phyloP scores from a whole-genome alignment of 2,113 vertebrate genomes.

The Nerophis ophidion region DNA sequence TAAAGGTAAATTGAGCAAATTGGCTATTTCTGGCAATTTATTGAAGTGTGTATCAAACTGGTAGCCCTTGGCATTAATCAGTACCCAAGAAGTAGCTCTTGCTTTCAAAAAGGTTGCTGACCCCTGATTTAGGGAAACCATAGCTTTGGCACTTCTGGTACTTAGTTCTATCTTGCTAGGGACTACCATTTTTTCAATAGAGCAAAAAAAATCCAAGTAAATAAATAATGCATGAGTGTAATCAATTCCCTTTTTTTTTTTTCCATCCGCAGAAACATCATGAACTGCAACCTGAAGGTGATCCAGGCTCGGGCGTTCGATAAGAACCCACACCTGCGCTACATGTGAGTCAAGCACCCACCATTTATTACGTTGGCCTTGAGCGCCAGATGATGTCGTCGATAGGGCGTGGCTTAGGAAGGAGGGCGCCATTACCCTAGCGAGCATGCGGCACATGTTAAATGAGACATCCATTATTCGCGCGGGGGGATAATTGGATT shows the following conservation, averaged over 20 bases:
- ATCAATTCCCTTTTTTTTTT: slow-evolving; percentile 5
- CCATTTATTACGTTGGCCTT: slow-evolving; percentile 35
- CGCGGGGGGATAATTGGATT: slow-evolving; percentile 60
- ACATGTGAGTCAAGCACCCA: slow-evolving; percentile 83
- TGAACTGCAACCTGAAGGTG: slow-evolving; percentile 88
- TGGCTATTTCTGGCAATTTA: too few species aligned
- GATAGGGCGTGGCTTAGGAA: slow-evolving; percentile 40
- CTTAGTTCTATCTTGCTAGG: too few species aligned
- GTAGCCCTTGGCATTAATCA: too few species aligned
- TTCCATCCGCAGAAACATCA: slow-evolving; percentile 83
- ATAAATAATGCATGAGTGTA: too few species aligned
- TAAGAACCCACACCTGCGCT: slow-evolving; percentile 91
- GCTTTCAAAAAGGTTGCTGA: too few species aligned
- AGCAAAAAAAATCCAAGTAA: too few species aligned
- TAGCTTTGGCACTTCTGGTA: too few species aligned
- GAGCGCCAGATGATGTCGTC: slow-evolving; percentile 47
- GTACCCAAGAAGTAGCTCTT: too few species aligned
- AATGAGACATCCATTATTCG: slow-evolving; percentile 65
- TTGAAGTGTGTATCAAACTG: too few species aligned
- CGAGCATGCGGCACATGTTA: slow-evolving; percentile 45
- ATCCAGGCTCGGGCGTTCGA: slow-evolving; percentile 91
- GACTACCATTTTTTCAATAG: too few species aligned
- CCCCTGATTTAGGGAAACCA: too few species aligned
- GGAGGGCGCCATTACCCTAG: slow-evolving; percentile 29
- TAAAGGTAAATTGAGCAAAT: too few species aligned